Percentiles rank a stretch among this genome's conserved stretches.
Evolutionary conservation across 2,797 vertebrate species (phyloP).

Genomic region (Mus minutoides): DNA sequence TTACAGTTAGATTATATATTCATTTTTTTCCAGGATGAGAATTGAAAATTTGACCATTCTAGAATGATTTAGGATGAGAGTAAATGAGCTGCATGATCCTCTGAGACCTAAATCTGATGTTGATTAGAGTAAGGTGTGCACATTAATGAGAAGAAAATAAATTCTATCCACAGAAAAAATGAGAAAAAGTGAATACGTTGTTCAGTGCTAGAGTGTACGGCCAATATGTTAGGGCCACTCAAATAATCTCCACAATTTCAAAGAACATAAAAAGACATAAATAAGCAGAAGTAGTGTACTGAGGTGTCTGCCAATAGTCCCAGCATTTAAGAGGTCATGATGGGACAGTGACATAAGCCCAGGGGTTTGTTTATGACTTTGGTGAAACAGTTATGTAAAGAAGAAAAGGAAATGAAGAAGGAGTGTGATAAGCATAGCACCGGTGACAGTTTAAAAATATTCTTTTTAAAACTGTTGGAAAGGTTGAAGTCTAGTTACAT

Average conservation of each 20-base stretch:
- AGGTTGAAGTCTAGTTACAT: neutral
- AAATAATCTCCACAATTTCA: no score
- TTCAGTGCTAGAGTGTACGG: neutral
- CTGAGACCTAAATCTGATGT: neutral
- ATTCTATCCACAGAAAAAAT: slow-evolving; percentile 11
- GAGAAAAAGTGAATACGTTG: neutral
- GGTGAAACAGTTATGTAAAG: neutral
- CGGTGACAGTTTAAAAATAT: neutral
- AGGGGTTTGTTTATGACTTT: neutral
- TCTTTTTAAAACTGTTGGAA: slow-evolving; percentile 16
- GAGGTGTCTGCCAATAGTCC: no score
- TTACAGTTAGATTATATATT: neutral
- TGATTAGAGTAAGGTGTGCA: neutral
- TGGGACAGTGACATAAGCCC: neutral
- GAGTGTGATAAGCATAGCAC: neutral
- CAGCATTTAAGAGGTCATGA: neutral
- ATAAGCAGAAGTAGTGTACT: neutral
- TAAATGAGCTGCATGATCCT: slow-evolving; percentile 23
- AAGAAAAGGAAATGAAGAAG: neutral
- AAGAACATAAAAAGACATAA: neutral
- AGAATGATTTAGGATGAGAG: neutral
- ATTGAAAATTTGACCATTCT: neutral
- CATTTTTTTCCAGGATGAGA: neutral
- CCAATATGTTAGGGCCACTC: neutral
- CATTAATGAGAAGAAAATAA: slow-evolving; percentile 52